Evolutionary conservation across 1,140 invertebrate genomes (phyloP), one percentile per base, ranked within the genome.

Genomic region (Ruditapes philippinarum): DNA sequence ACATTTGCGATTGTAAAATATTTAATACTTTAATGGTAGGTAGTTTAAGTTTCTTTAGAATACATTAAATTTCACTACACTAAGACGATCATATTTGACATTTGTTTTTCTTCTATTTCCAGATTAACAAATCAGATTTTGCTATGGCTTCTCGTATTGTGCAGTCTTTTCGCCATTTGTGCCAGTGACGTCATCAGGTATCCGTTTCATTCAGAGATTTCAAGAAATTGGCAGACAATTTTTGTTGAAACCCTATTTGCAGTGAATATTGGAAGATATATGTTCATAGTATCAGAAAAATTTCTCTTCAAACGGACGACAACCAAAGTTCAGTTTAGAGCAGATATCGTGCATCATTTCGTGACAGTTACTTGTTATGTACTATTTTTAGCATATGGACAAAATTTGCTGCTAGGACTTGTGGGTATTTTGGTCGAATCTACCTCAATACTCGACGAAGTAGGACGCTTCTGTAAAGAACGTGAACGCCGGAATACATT

Each of bases 81-180:
- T n/a, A n/a, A n/a, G n/a, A n/a, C n/a, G n/a, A n/a, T n/a, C n/a
- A n/a, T n/a, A n/a, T n/a, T n/a, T n/a, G n/a, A n/a, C n/a, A n/a
- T n/a, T n/a, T n/a, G n/a, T n/a, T n/a, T n/a, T n/a, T n/a, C n/a
- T 65, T 82, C 54, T 62, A 84, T 82, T 89, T 91, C 14, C 86
- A 92, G 91, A 74, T 31, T 91, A n/a, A 92, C 91, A 33, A 90
- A 92, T 54, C 91, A 91, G 36, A 11, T 90, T 3, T 36, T 83
- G 49, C 45, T 89, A 0, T 88, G 85, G 80, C 9, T 91, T 22
- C 54, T 87, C 12, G 65, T 85, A n/a, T 45, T 87, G 3, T 33
- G 79, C 5, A 85, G 84, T 45, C 45, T 90, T 17, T 36, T 82
- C 42, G 68, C 76, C 25, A 85, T 92, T 31, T 89, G 57, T 45